A percentile compares a stretch with the other conserved stretches of the same genome.
phyloP scores from a whole-genome alignment of 1,140 invertebrate genomes.

The Ganaspis sp. region DNA sequence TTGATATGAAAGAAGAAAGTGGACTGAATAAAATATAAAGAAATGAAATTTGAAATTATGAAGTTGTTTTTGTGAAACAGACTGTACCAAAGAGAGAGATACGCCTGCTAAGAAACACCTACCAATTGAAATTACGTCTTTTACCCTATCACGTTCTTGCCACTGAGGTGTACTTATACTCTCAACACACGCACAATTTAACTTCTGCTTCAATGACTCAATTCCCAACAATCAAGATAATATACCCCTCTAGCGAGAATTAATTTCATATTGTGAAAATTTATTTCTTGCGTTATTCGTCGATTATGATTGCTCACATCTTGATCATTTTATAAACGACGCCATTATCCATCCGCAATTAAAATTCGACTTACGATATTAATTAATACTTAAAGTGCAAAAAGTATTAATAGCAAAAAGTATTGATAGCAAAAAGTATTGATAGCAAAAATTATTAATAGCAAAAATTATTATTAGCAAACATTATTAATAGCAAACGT shows the following conservation, averaged over 20 bases:
- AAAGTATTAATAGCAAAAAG: too few relatives aligned
- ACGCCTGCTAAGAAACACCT: constrained; percentile 4
- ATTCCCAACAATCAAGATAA: constrained; percentile 26
- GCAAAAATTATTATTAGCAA: too few relatives aligned
- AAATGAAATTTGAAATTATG: neutral
- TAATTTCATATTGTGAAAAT: constrained; percentile 18
- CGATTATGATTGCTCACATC: neutral
- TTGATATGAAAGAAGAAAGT: too few relatives aligned
- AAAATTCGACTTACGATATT: neutral
- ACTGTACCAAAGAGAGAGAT: neutral
- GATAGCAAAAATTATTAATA: too few relatives aligned
- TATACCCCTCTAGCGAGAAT: neutral
- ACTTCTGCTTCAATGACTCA: constrained; percentile 22
- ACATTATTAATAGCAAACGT: too few relatives aligned
- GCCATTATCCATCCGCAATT: neutral
- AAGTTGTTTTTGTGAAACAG: neutral
- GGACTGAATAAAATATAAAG: neutral
- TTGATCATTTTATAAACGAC: neutral
- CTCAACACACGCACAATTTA: constrained; percentile 25
- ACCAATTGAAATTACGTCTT: constrained; percentile 25
- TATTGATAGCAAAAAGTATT: too few relatives aligned
- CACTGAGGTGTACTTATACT: constrained; percentile 19
- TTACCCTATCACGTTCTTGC: constrained; percentile 30
- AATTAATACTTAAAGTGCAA: neutral
- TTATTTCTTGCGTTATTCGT: constrained; percentile 9